Percentiles rank a stretch among this genome's conserved stretches.
Conservation (phyloP, 1,140 invertebrate species). For the Globodera ellingtonae region DNA sequence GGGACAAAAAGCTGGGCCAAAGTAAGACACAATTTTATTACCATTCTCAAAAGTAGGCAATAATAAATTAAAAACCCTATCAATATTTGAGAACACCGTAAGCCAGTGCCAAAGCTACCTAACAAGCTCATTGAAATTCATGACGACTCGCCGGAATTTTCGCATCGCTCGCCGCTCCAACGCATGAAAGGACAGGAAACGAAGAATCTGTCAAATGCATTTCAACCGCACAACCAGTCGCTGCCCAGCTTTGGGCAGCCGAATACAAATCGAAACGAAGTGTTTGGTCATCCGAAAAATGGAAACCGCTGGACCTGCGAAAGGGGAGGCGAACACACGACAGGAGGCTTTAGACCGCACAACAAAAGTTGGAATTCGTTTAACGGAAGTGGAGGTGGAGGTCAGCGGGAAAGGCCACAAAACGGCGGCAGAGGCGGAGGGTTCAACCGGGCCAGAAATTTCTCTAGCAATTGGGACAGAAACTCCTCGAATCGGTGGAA, state of each 20-base stretch:
- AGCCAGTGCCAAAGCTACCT: not conserved
- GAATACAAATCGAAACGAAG: not conserved
- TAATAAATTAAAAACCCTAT: not conserved
- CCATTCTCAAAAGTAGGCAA: not conserved
- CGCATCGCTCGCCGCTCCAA: conserved; percentile 24
- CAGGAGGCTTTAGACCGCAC: too few relatives aligned
- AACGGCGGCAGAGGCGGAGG: too few relatives aligned
- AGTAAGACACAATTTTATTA: not conserved
- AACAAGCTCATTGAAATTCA: conserved; percentile 8
- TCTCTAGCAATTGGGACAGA: too few relatives aligned
- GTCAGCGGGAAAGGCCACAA: too few relatives aligned
- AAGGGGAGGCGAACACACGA: not conserved
- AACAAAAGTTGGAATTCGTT: too few relatives aligned
- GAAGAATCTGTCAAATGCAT: not conserved
- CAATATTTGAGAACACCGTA: not conserved
- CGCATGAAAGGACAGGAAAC: not conserved
- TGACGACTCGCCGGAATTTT: conserved; percentile 29
- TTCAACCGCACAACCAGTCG: not conserved
- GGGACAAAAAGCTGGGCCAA: not conserved
- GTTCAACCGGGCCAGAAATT: too few relatives aligned
- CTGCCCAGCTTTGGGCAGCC: not conserved
- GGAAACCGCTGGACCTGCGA: not conserved
- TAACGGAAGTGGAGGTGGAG: too few relatives aligned
- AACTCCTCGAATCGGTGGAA: too few relatives aligned
- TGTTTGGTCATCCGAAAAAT: not conserved